Evolutionary conservation across 2,113 vertebrate genomes (phyloP).

Genomic region (Upupa epops): DNA sequence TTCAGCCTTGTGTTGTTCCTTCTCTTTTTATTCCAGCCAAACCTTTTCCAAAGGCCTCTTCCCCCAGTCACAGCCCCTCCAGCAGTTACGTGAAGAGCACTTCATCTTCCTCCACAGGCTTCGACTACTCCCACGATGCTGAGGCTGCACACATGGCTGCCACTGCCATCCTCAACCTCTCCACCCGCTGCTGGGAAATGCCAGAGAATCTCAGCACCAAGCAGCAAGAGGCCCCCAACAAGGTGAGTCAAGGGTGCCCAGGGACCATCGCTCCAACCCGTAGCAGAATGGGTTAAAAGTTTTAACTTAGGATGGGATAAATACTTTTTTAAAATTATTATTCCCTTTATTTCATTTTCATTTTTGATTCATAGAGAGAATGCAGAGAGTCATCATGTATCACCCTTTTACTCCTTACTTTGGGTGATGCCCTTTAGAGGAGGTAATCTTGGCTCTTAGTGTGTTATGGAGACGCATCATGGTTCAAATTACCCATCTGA

Average conservation of each 20-base stretch:
- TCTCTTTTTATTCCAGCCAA: conserved; percentile 78
- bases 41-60: conserved; percentile 86
- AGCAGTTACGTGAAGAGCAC: conserved; percentile 84
- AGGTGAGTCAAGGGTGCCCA: conserved; percentile 69
- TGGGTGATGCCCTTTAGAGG: neutral
- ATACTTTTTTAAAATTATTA: neutral
- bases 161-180: conserved; percentile 97
- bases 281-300: neutral
- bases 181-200: conserved; percentile 97
- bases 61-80: conserved; percentile 85
- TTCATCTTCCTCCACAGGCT: conserved; percentile 84
- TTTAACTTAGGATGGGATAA: neutral
- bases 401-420: fast-evolving
- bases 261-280: fast-evolving
- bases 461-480: fast-evolving
- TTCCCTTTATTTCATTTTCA: neutral
- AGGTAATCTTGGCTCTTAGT: neutral
- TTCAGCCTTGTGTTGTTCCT: conserved; percentile 50
- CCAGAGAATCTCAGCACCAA: conserved; percentile 97
- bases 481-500: neutral
- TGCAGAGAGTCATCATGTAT: neutral
- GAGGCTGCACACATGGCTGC: conserved; percentile 98
- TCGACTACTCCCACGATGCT: conserved; percentile 93
- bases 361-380: neutral
- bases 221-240: conserved; percentile 81